A percentile compares a stretch with the other conserved stretches of the same genome.
Conservation (phyloP, 2,113 vertebrate genomes). For the Conger conger region DNA sequence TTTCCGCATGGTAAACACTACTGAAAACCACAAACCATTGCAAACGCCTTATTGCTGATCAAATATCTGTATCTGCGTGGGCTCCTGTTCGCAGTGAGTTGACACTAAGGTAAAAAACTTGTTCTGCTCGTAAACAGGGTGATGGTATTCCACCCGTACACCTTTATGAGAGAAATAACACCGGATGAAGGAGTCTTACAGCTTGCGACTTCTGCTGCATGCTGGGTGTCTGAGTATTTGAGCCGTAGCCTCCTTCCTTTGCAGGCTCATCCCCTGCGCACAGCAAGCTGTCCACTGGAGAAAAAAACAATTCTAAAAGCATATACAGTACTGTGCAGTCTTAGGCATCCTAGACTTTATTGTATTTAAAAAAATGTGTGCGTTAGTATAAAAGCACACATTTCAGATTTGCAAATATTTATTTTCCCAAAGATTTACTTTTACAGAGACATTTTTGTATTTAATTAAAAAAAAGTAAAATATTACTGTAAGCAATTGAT, state of each 20-base stretch:
- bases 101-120: background rate
- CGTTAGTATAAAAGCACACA: too few species aligned
- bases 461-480: too few species aligned
- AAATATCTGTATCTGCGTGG: background rate
- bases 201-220: slow-evolving; percentile 29
- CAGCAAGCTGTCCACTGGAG: slow-evolving; percentile 32
- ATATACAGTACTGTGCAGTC: too few species aligned
- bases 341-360: too few species aligned
- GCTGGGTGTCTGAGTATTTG: slow-evolving; percentile 12
- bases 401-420: too few species aligned
- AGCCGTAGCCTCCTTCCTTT: slow-evolving; percentile 13
- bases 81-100: background rate
- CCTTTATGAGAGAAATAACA: background rate
- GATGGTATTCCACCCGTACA: background rate
- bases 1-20: background rate
- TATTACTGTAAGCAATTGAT: too few species aligned
- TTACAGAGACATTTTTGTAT: too few species aligned
- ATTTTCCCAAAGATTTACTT: too few species aligned
- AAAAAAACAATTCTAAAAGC: too few species aligned
- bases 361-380: too few species aligned
- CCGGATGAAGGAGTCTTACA: too few species aligned
- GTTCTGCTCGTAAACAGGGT: background rate
- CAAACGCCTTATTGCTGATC: background rate
- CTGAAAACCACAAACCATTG: background rate
- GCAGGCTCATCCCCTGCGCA: background rate